These are phyloP conservation scores for Turnix velox DNA, from an alignment of 2,113 vertebrate genomes.

Conservation along the genomic window DNA sequence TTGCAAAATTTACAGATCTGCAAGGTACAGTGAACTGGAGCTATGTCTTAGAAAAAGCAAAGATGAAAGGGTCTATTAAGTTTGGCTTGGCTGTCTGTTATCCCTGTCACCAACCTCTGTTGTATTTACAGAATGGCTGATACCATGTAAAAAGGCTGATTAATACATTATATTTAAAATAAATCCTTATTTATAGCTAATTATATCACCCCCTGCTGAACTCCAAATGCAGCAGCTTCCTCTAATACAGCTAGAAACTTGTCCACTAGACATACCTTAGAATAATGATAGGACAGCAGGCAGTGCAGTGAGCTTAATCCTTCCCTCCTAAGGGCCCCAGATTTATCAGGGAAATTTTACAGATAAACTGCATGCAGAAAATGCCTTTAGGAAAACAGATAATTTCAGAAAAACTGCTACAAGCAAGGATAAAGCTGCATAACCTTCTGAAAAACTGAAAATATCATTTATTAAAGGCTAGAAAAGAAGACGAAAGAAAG, in stretches of 20 bases:
- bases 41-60: not conserved
- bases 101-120: not conserved
- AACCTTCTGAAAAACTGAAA: slow-evolving; percentile 18
- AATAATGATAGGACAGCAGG: not conserved
- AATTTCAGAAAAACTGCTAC: slow-evolving; percentile 14
- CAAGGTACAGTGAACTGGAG: not conserved
- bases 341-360: slow-evolving; percentile 41
- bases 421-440: slow-evolving; percentile 7
- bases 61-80: not conserved
- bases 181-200: not conserved
- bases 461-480: not conserved
- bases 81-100: not conserved
- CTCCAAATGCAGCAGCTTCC: not conserved
- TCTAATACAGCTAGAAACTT: not conserved
- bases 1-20: slow-evolving; percentile 39
- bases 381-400: slow-evolving; percentile 38
- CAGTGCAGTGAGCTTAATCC: slow-evolving; percentile 20
- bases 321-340: slow-evolving; percentile 4
- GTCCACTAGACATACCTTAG: not conserved
- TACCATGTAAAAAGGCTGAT: not conserved
- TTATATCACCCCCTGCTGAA: not conserved
- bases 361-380: slow-evolving; percentile 15
- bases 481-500: not conserved
- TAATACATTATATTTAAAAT: not conserved
- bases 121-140: not conserved